Conservation (phyloP, 2,797 vertebrate genomes). For the Alosa sapidissima region DNA sequence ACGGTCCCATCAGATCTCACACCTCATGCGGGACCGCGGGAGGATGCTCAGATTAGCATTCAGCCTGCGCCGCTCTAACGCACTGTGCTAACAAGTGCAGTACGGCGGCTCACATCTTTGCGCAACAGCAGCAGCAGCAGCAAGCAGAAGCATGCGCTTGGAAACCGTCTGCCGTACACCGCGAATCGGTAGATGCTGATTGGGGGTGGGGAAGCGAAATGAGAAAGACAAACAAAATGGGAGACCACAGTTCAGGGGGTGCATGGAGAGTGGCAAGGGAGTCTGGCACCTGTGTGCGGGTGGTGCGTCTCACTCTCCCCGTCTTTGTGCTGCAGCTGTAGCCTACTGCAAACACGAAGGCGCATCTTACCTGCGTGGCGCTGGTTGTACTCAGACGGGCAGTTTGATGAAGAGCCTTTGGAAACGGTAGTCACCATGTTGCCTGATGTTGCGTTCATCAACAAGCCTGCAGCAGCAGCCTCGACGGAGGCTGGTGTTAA, state of each 20-base stretch:
- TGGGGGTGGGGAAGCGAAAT: slow-evolving; percentile 11
- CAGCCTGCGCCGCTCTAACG: slow-evolving; percentile 42
- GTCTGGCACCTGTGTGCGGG: slow-evolving; percentile 10
- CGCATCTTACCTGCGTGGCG: slow-evolving; percentile 60
- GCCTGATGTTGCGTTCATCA: slow-evolving; percentile 18
- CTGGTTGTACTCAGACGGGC: slow-evolving; percentile 53
- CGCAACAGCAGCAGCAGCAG: slow-evolving; percentile 17
- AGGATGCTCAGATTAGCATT: slow-evolving; percentile 40
- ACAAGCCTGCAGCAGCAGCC: slow-evolving; percentile 10
- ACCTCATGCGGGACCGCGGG: background rate
- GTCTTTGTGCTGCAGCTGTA: slow-evolving; percentile 58
- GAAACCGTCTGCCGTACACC: background rate
- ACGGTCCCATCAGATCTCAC: background rate
- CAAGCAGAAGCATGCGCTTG: slow-evolving; percentile 1
- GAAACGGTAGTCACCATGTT: slow-evolving; percentile 53
- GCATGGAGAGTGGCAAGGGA: background rate
- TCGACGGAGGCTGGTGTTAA: slow-evolving; percentile 7
- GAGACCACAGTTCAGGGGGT: background rate
- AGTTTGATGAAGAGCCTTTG: slow-evolving; percentile 54
- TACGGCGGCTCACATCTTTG: slow-evolving; percentile 2
- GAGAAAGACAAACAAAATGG: slow-evolving; percentile 20
- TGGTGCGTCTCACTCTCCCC: background rate
- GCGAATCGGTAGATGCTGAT: background rate
- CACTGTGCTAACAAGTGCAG: slow-evolving; percentile 38
- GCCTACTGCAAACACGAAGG: slow-evolving; percentile 51